Conservation (phyloP, 2,113 vertebrate species). For the Chloropsis hardwickii region DNA sequence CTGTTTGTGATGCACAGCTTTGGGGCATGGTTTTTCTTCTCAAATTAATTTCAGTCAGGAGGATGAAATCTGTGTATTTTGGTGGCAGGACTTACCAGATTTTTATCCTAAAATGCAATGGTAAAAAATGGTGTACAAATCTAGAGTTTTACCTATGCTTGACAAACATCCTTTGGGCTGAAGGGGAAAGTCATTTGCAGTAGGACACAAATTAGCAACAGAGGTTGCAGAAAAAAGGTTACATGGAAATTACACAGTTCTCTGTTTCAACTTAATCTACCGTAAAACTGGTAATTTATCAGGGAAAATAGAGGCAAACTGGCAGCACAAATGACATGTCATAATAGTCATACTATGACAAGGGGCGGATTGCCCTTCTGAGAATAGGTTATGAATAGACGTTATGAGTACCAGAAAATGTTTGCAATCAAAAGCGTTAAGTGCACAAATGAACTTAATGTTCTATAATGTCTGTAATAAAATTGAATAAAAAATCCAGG, state of each 20-base stretch:
- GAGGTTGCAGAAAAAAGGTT: background rate
- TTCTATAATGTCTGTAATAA: slow-evolving; percentile 9
- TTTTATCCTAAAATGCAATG: background rate
- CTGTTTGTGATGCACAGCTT: fast-evolving
- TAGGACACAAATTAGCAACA: background rate
- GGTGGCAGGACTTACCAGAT: background rate
- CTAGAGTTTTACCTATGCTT: background rate
- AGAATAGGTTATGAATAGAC: background rate
- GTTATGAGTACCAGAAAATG: background rate
- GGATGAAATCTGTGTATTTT: background rate
- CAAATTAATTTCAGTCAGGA: background rate
- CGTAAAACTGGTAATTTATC: slow-evolving; percentile 17
- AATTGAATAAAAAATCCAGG: background rate
- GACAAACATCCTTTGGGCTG: background rate
- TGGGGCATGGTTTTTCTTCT: background rate
- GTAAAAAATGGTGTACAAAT: background rate
- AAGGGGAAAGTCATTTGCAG: background rate
- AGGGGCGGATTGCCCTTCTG: slow-evolving; percentile 4
- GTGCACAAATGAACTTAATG: slow-evolving; percentile 39
- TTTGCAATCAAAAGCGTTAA: background rate
- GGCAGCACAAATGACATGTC: background rate
- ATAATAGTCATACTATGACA: background rate
- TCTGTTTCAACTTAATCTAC: background rate
- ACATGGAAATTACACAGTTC: background rate
- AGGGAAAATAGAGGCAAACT: background rate